phyloP scores from a whole-genome alignment of 2,113 vertebrate species.

The Pachyramphus minor region DNA sequence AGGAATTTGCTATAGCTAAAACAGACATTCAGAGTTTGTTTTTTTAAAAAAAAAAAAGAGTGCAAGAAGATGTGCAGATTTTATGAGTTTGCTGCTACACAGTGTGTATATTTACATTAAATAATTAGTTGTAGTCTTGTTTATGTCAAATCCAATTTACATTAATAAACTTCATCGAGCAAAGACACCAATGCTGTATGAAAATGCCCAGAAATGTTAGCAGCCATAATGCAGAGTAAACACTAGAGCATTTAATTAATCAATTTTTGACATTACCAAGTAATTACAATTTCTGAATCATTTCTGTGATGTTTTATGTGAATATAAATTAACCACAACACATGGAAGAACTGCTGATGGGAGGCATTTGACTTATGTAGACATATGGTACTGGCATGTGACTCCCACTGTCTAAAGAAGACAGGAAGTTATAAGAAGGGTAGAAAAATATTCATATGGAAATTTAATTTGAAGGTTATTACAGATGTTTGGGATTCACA shows the following conservation, averaged over 20 bases:
- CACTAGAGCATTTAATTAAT: slow-evolving; percentile 50
- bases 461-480: neutral
- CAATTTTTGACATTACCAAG: slow-evolving; percentile 45
- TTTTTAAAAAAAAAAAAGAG: neutral
- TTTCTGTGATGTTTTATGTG: slow-evolving; percentile 26
- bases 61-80: slow-evolving; percentile 39
- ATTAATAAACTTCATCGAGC: slow-evolving; percentile 57
- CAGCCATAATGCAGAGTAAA: slow-evolving; percentile 29
- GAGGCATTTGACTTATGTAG: neutral
- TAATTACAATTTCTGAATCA: slow-evolving; percentile 44
- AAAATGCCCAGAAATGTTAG: slow-evolving; percentile 38
- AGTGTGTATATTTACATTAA: slow-evolving; percentile 58
- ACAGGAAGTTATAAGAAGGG: neutral
- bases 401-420: neutral
- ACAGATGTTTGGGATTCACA: neutral
- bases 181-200: neutral
- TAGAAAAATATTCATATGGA: neutral
- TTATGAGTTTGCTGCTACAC: slow-evolving; percentile 39
- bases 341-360: neutral
- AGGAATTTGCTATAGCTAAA: neutral
- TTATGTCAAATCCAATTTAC: slow-evolving; percentile 71
- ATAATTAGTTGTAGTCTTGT: slow-evolving; percentile 67
- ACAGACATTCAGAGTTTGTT: neutral
- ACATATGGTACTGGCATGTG: neutral
- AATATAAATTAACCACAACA: slow-evolving; percentile 21